Evolutionary conservation across 2,888 invertebrate genomes (phyloP).

Genomic region (Conistra vaccinii): DNA sequence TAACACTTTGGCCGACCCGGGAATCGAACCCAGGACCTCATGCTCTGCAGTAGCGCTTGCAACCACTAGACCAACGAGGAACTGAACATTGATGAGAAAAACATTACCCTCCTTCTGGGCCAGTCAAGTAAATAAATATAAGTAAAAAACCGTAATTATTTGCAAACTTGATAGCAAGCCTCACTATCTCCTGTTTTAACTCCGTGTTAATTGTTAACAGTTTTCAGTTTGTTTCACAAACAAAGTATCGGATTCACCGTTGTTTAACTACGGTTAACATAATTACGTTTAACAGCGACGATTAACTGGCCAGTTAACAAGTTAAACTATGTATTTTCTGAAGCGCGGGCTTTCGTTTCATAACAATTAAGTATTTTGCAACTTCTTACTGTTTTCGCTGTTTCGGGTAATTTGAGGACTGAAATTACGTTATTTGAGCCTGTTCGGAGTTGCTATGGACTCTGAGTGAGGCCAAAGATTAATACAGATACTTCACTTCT

Average conservation of each 20-base stretch:
- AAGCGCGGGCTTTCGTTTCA: slow-evolving; percentile 56
- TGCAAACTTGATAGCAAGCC: slow-evolving; percentile 3
- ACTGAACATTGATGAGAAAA: not conserved
- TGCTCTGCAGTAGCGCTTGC: too few relatives aligned
- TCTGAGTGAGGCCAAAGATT: not conserved
- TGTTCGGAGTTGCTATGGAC: slow-evolving; percentile 22
- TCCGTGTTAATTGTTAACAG: slow-evolving; percentile 53
- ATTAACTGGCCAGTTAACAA: slow-evolving; percentile 62
- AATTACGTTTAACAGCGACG: slow-evolving; percentile 62
- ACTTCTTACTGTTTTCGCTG: slow-evolving; percentile 41
- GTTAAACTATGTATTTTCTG: slow-evolving; percentile 59
- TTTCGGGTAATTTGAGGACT: slow-evolving; percentile 46
- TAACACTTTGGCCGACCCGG: too few relatives aligned
- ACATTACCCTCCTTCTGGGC: not conserved
- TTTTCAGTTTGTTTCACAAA: slow-evolving; percentile 59
- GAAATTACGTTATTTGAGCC: slow-evolving; percentile 36
- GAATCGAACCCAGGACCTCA: too few relatives aligned
- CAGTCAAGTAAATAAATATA: not conserved
- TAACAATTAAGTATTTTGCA: slow-evolving; percentile 56
- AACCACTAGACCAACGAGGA: too few relatives aligned
- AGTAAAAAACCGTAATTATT: slow-evolving; percentile 11
- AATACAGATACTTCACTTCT: too few relatives aligned
- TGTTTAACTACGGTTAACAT: slow-evolving; percentile 66
- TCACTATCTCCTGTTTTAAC: slow-evolving; percentile 38
- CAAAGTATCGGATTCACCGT: slow-evolving; percentile 62